Evolutionary conservation across 2,797 vertebrate species (phyloP).

Genomic region (Thunnus albacares): DNA sequence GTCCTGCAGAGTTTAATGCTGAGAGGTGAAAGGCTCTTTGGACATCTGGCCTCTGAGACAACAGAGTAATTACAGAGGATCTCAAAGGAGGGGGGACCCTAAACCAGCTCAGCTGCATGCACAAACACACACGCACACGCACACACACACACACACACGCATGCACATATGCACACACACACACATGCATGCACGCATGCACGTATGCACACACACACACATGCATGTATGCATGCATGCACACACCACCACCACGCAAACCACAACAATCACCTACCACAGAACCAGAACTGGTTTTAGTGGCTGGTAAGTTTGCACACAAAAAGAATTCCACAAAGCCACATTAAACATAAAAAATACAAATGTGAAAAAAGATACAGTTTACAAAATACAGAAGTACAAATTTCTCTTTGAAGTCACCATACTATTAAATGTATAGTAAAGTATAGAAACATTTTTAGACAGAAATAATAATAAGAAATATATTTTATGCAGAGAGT

Average conservation of each 20-base stretch:
- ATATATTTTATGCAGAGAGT: background rate
- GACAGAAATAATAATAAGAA: constrained; percentile 2
- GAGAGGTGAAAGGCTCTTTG: constrained; percentile 56
- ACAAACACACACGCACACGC: constrained; percentile 6
- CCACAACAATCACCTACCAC: constrained; percentile 31
- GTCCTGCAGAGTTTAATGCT: constrained; percentile 52
- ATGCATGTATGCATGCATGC: background rate
- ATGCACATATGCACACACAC: too few relatives aligned
- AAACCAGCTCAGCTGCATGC: constrained; percentile 57
- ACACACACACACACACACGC: constrained; percentile 27
- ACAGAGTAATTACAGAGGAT: constrained; percentile 79
- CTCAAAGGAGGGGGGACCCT: constrained; percentile 42
- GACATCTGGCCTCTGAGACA: constrained; percentile 79
- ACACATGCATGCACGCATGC: background rate
- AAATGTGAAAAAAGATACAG: background rate
- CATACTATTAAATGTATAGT: background rate
- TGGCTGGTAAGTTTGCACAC: constrained; percentile 24
- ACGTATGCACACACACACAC: constrained; percentile 19
- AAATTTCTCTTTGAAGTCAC: background rate
- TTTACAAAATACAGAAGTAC: background rate
- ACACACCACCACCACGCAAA: constrained; percentile 39
- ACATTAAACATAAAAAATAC: constrained; percentile 14
- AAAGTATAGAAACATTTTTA: background rate
- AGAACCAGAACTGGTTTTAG: constrained; percentile 12
- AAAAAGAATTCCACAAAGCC: background rate